Base-by-base conservation (phyloP, 2,113 vertebrate genomes). In the Gadus chalcogrammus region DNA sequence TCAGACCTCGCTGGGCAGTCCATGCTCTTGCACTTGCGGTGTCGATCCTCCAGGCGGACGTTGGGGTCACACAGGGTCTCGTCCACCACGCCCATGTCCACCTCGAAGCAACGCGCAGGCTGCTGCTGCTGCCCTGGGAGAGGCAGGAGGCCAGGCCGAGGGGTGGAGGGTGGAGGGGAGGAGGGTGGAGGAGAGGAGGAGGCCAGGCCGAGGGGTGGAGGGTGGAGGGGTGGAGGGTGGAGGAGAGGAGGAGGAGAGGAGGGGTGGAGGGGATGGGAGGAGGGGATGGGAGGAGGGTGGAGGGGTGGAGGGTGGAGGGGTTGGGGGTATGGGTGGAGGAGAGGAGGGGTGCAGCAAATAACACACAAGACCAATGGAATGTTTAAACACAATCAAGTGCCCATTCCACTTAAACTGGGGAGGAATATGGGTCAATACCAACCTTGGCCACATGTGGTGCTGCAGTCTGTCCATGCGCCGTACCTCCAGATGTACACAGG, bases 371-470 rank as follows among this genome's bases (percentile, higher is more conserved):
- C 42, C 42, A 48, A 48, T 48, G 42, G 6, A 48, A 48, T 48
- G 42, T 48, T 58, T n/a, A 5, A 58, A 58, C n/a, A 2, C 15
- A 58, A 58, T 58, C 55, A 24, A 48, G 42, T 48, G 4, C 42
- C 12, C 7, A 48, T 1, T 13, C 42, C 42, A 8, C 42, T 48
- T 48, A 27, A 62, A 31, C 15, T 27, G 24, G 24, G 24, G 9
- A 62, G 22, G 8, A 13, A 15, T 42, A n/a, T 5, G 4, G 27
- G 5, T 42, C 74, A 64, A 65, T 75, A 65, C 73, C 38, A 67
- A 98, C 97, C 97, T 82, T 89, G 84, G 66, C 97, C 96, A 85
- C 97, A 99, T 0, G 95, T 94, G 42, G 94, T 91, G 82, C 94
- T 98, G 89, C 97, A 99, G 76, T 93, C 85, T 1, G 95, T 95